phyloP scores from a whole-genome alignment of 2,797 vertebrate species.

The Streptopelia turtur region DNA sequence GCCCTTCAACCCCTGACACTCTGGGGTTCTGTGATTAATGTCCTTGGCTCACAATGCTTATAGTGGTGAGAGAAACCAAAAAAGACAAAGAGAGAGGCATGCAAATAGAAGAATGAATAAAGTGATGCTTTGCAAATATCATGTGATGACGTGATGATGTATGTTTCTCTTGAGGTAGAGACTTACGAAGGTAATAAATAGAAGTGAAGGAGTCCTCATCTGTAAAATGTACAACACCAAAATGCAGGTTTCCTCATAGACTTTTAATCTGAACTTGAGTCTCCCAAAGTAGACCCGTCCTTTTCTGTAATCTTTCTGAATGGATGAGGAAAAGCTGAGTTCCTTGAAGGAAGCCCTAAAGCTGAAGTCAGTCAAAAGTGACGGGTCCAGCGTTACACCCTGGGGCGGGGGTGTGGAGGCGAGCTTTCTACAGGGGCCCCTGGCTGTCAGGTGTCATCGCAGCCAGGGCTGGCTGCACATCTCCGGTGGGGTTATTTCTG shows the following conservation, averaged over 20 bases:
- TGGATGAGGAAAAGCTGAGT: background rate
- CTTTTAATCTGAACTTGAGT: background rate
- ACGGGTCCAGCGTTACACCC: background rate
- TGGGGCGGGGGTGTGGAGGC: background rate
- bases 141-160: background rate
- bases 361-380: background rate
- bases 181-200: background rate
- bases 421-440: background rate
- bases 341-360: background rate
- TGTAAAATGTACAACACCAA: background rate
- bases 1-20: no score
- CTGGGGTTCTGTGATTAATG: background rate
- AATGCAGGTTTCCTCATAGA: background rate
- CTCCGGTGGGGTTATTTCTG: background rate
- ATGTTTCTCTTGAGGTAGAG: background rate
- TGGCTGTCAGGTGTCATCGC: background rate
- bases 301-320: background rate
- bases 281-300: background rate
- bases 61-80: background rate
- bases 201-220: background rate
- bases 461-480: background rate
- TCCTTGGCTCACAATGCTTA: background rate
- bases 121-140: conserved; percentile 12
- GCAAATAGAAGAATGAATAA: background rate
- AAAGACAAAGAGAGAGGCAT: background rate